Conservation (phyloP, 92 coral and sea anemone species). For the Hydrozoanthus gracilis region DNA sequence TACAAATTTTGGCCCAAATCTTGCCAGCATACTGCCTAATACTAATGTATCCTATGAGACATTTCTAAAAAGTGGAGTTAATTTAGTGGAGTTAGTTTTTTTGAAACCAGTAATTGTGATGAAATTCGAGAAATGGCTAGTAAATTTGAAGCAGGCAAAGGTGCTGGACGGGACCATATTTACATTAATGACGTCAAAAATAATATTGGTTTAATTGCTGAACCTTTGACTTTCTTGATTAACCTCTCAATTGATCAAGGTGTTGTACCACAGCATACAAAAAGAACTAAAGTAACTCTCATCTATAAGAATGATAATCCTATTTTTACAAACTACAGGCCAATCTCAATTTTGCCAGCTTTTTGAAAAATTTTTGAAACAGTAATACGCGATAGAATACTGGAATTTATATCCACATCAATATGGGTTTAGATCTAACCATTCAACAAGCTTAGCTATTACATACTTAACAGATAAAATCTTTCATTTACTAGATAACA, state of each 20-base stretch:
- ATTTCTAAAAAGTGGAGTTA: background rate
- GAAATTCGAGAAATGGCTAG: background rate
- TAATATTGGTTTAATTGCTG: background rate
- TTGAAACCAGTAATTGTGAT: constrained; percentile 22
- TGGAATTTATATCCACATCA: constrained; percentile 33
- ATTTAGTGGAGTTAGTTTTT: constrained; percentile 25
- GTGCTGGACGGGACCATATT: constrained; percentile 16
- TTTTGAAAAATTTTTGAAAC: too few species aligned
- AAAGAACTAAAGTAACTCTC: constrained; percentile 28
- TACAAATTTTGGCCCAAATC: constrained; percentile 41
- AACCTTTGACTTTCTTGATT: constrained; percentile 25
- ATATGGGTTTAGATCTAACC: constrained; percentile 24
- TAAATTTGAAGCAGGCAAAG: constrained; percentile 21
- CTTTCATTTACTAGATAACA: constrained; percentile 25
- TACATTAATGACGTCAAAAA: constrained; percentile 10
- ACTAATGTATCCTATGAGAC: constrained; percentile 3
- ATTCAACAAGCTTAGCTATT: constrained; percentile 32
- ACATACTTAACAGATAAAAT: constrained; percentile 27
- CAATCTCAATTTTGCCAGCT: too few species aligned
- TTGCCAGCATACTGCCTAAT: constrained; percentile 30
- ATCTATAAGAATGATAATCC: constrained; percentile 18
- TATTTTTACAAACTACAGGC: constrained; percentile 6
- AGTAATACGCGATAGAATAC: constrained; percentile 13
- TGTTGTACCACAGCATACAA: constrained; percentile 14
- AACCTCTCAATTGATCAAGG: constrained; percentile 34